These are phyloP conservation scores for Heterotis niloticus DNA, from an alignment of 2,113 vertebrate genomes.

Conservation along the genomic window DNA sequence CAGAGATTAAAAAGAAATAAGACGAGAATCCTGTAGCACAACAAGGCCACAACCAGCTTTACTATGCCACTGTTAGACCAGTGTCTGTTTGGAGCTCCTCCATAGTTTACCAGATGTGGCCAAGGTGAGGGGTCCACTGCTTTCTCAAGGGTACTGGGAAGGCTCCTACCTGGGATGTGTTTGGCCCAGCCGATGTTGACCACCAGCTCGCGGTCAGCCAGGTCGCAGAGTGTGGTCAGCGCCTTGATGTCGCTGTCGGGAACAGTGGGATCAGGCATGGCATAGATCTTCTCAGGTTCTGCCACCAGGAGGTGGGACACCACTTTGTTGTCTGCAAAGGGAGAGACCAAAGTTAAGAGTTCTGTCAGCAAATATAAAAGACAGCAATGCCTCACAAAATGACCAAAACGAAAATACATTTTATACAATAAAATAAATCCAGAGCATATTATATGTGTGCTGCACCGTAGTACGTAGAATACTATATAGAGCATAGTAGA, in stretches of 20 bases:
- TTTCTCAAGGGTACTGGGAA: neutral
- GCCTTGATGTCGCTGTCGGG: constrained; percentile 98
- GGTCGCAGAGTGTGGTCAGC: constrained; percentile 93
- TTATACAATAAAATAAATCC: neutral
- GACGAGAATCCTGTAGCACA: too few species aligned
- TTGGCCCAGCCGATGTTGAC: constrained; percentile 99
- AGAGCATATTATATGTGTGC: neutral
- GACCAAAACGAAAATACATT: neutral
- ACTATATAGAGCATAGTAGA: too few species aligned
- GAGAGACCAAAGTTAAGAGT: constrained; percentile 75
- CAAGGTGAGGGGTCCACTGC: neutral
- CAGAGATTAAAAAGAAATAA: too few species aligned
- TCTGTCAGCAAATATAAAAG: constrained; percentile 42
- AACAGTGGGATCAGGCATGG: constrained; percentile 94
- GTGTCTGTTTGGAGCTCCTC: neutral
- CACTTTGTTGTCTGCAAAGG: constrained; percentile 93
- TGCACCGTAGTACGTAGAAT: too few species aligned
- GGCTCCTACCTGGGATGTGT: constrained; percentile 86
- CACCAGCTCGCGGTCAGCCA: constrained; percentile 92
- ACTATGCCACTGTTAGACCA: too few species aligned
- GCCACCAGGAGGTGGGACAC: constrained; percentile 92
- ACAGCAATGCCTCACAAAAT: neutral
- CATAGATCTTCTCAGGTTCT: constrained; percentile 95
- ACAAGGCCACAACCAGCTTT: too few species aligned
- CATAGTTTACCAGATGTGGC: neutral